Evolutionary conservation across 2,797 vertebrate genomes (phyloP).

Genomic region (Acanthiza pusilla): DNA sequence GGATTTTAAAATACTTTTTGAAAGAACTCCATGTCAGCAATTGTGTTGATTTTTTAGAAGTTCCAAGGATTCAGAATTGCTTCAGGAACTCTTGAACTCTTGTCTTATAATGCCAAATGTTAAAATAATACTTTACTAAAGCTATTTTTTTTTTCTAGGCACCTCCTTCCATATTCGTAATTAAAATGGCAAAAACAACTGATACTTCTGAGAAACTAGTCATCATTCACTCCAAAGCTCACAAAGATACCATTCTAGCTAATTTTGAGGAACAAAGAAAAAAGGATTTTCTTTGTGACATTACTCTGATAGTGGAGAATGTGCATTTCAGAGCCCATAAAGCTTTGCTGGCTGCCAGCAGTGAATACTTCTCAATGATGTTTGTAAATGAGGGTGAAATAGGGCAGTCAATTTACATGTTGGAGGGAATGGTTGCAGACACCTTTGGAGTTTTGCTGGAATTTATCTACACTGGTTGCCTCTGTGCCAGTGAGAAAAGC

Average conservation of each 20-base stretch:
- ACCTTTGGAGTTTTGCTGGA: constrained; percentile 85
- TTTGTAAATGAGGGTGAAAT: constrained; percentile 83
- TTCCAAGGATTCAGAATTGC: background rate
- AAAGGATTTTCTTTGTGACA: constrained; percentile 88
- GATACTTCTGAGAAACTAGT: constrained; percentile 65
- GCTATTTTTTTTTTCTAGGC: background rate
- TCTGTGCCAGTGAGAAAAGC: constrained; percentile 79
- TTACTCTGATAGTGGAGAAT: constrained; percentile 90
- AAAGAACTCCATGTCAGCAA: background rate
- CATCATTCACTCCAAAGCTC: constrained; percentile 80
- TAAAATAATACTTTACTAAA: background rate
- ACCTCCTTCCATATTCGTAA: background rate
- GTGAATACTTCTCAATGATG: constrained; percentile 92
- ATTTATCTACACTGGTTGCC: constrained; percentile 91
- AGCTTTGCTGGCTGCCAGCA: constrained; percentile 92
- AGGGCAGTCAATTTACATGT: constrained; percentile 78
- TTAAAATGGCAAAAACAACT: constrained; percentile 77
- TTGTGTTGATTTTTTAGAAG: background rate
- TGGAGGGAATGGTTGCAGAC: constrained; percentile 85
- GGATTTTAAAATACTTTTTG: background rate
- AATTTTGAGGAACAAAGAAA: constrained; percentile 86
- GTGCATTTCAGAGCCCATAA: constrained; percentile 92
- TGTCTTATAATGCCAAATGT: background rate
- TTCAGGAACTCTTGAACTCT: background rate
- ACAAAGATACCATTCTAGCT: constrained; percentile 84